Evolutionary conservation across 1,140 invertebrate species (phyloP).

Genomic region (Pristionchus pacificus): DNA sequence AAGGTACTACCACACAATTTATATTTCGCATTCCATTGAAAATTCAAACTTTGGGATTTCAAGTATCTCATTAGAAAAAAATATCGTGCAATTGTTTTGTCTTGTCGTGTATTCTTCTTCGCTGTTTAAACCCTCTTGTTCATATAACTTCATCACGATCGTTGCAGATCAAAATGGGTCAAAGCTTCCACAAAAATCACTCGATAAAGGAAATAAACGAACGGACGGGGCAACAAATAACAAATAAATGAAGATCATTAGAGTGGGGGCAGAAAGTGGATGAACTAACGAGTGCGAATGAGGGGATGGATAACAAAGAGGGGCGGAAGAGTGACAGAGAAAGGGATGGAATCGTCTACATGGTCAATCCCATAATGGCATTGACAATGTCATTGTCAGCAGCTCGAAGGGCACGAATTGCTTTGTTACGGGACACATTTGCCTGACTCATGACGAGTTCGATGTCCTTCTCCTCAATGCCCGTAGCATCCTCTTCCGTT

Average conservation of each 20-base stretch:
- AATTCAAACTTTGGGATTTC: no score
- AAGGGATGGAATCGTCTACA: conserved; percentile 89
- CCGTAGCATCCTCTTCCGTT: conserved; percentile 61
- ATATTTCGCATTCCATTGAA: conserved; percentile 68
- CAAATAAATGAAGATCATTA: conserved; percentile 94
- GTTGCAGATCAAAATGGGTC: conserved; percentile 99
- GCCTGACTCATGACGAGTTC: conserved; percentile 95
- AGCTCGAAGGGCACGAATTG: no score
- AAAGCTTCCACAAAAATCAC: conserved; percentile 97
- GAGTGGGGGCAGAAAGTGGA: no score
- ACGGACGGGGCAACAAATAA: conserved; percentile 64
- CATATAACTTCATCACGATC: conserved; percentile 98
- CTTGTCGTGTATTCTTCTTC: conserved; percentile 99
- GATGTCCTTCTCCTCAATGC: conserved; percentile 93
- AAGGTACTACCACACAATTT: not conserved
- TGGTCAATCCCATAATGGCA: no score
- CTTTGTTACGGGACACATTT: no score
- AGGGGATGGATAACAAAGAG: no score
- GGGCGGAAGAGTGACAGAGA: no score
- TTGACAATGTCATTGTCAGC: no score
- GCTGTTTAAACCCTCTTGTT: conserved; percentile 98
- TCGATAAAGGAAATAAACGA: not conserved
- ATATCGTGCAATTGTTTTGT: no score
- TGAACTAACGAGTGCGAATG: no score
- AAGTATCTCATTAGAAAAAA: no score